Conservation (phyloP, 2,113 vertebrate species). For the Empidonax traillii region DNA sequence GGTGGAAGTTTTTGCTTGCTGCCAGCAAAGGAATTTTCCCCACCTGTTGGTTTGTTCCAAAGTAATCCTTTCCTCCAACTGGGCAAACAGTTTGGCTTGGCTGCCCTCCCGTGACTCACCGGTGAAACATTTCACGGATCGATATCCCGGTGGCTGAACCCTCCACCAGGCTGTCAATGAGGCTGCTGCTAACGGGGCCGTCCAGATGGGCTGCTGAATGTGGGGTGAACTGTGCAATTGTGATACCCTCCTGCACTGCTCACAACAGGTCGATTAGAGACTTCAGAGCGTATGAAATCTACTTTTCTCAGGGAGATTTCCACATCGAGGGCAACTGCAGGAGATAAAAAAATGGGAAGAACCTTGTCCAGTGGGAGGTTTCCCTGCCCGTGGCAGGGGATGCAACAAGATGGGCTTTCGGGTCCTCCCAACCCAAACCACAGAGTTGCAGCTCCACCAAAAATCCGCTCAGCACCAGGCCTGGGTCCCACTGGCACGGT, state of each 20-base stretch:
- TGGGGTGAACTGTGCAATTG: neutral
- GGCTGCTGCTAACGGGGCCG: neutral
- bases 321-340: neutral
- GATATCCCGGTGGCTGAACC: neutral
- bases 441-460: neutral
- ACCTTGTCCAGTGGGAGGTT: neutral
- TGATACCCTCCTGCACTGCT: neutral
- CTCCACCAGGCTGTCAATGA: neutral
- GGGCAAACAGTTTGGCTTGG: neutral
- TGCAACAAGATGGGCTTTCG: neutral
- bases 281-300: neutral
- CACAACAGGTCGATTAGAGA: fast-evolving
- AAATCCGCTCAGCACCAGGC: neutral
- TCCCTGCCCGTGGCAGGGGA: neutral
- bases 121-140: neutral
- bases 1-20: neutral
- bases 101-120: neutral
- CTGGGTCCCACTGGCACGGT: fast-evolving
- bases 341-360: neutral
- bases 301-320: neutral
- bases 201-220: fast-evolving
- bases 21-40: neutral
- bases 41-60: neutral
- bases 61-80: neutral
- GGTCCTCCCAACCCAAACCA: neutral